Percentiles rank a stretch among this genome's conserved stretches.
These are phyloP conservation scores for Ceyx erithaca DNA, from an alignment of 2,797 vertebrate species.

Conservation along the genomic window DNA sequence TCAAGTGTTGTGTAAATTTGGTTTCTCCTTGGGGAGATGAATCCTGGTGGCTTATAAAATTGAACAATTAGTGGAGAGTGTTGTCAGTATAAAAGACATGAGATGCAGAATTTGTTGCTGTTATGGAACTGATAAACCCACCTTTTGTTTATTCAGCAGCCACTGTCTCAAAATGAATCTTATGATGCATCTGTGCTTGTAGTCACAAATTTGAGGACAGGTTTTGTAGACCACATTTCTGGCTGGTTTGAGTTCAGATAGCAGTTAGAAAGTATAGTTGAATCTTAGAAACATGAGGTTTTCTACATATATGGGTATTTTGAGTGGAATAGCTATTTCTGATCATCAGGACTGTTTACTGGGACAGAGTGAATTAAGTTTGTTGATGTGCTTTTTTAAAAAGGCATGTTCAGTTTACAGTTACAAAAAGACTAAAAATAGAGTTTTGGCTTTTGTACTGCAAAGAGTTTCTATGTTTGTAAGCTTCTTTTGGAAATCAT, in stretches of 20 bases:
- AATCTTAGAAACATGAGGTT: neutral
- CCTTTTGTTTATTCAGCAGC: neutral
- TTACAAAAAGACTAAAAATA: neutral
- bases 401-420: neutral
- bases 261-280: neutral
- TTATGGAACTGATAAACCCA: fast-evolving
- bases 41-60: neutral
- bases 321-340: neutral
- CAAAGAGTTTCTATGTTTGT: neutral
- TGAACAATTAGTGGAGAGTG: neutral
- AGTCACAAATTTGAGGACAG: neutral
- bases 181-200: neutral
- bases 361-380: neutral
- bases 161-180: neutral
- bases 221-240: neutral
- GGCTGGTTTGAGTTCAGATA: neutral
- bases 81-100: neutral
- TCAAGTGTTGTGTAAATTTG: neutral
- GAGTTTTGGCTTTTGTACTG: neutral
- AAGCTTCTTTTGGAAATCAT: neutral
- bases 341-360: neutral
- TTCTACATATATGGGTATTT: neutral
- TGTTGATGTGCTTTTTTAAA: neutral
- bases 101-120: neutral
- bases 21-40: neutral